phyloP scores from a whole-genome alignment of 2,888 invertebrate species.

The Digitonthophagus gazella region DNA sequence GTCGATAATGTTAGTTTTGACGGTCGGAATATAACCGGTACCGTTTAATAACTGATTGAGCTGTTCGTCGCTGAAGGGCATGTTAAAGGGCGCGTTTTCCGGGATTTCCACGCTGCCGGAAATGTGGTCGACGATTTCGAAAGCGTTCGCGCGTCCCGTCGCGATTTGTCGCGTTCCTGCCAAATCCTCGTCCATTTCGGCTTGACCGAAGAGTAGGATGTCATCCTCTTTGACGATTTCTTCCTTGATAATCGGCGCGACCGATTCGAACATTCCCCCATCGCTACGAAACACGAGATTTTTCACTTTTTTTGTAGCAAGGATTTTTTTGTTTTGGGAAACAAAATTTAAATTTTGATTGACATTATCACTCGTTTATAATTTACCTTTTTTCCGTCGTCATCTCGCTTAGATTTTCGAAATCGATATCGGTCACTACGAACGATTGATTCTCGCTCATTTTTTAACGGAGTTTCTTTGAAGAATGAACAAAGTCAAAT shows the following conservation, averaged over 20 bases:
- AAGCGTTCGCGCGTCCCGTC: conserved; percentile 21
- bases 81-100: conserved; percentile 30
- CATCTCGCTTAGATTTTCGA: conserved; percentile 22
- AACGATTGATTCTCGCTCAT: conserved; percentile 32
- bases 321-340: conserved; percentile 26
- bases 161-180: no score
- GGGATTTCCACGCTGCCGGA: conserved; percentile 30
- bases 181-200: conserved; percentile 30
- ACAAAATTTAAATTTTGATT: no score
- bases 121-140: conserved; percentile 31
- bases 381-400: conserved; percentile 26
- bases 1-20: conserved; percentile 6
- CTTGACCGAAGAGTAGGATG: conserved; percentile 39
- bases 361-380: conserved; percentile 18
- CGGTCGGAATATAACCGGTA: conserved; percentile 17
- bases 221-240: conserved; percentile 42
- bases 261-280: no score
- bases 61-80: conserved; percentile 33
- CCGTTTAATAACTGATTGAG: conserved; percentile 32
- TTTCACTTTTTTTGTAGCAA: no score
- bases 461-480: not conserved
- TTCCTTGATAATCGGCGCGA: conserved; percentile 35
- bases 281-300: no score
- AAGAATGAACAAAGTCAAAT: conserved; percentile 20
- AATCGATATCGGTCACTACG: conserved; percentile 31